Conservation (phyloP, 2,113 vertebrate genomes). For the Hemichromis elongatus region DNA sequence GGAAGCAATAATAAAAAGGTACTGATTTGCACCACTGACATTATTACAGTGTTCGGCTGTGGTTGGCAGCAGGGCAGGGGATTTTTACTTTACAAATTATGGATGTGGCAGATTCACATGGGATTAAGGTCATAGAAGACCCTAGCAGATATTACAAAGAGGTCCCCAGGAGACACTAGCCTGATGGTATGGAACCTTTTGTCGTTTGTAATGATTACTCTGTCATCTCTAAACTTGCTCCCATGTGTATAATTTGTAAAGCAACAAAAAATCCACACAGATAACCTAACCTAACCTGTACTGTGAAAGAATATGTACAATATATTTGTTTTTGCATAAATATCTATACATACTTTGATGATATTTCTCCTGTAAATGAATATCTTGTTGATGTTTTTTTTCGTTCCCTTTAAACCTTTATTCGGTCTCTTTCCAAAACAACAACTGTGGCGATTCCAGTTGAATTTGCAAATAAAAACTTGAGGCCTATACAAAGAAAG, state of each 20-base stretch:
- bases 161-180: not conserved
- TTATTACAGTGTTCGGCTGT: not conserved
- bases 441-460: not conserved
- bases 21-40: not conserved
- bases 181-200: not conserved
- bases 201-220: not conserved
- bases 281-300: not conserved
- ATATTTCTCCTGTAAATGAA: not conserved
- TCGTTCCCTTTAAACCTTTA: not conserved
- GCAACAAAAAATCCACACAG: not conserved
- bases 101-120: not conserved
- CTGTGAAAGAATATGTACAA: not conserved
- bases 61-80: not conserved
- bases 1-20: not conserved
- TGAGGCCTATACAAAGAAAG: not conserved
- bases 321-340: not conserved
- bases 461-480: not conserved
- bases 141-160: not conserved
- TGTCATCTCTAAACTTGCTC: not conserved
- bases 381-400: not conserved
- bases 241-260: not conserved
- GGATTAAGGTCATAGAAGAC: not conserved
- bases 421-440: not conserved
- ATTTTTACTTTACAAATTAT: not conserved
- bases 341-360: fast-evolving